These are phyloP conservation scores for Drosophila longiperda DNA, from an alignment of 2,888 invertebrate species.

Conservation along the genomic window DNA sequence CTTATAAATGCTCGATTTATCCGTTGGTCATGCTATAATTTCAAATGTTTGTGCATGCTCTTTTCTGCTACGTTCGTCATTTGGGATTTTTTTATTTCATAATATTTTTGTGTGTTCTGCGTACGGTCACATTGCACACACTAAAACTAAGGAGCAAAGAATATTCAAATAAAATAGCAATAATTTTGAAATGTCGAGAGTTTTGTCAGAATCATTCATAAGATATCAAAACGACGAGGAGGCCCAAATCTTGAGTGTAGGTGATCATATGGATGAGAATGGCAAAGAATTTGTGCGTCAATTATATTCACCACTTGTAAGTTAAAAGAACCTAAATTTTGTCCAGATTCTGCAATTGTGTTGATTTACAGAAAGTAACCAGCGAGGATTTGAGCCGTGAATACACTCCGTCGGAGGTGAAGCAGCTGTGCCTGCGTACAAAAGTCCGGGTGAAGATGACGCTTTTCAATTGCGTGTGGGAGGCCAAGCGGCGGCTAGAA, in stretches of 20 bases:
- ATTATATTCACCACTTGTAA: constrained; percentile 31
- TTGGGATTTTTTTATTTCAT: not conserved
- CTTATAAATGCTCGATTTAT: not conserved
- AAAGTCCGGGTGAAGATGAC: constrained; percentile 54
- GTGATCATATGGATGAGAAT: constrained; percentile 9
- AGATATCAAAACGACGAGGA: constrained; percentile 32
- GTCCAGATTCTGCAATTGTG: not conserved
- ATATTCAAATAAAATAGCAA: not conserved
- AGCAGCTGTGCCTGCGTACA: constrained; percentile 52
- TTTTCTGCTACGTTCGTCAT: not conserved
- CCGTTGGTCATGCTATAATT: not conserved
- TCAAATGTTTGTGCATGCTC: not conserved
- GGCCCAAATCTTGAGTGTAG: not conserved
- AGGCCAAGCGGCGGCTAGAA: constrained; percentile 52
- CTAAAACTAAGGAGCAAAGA: not conserved
- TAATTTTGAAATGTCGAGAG: constrained; percentile 29
- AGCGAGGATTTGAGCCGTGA: constrained; percentile 47
- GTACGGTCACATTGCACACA: constrained; percentile 29
- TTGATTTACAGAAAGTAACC: constrained; percentile 47
- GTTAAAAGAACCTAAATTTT: not conserved
- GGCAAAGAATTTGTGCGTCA: constrained; percentile 1
- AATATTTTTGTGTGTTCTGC: not conserved
- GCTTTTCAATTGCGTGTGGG: constrained; percentile 48
- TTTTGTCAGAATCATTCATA: constrained; percentile 17
- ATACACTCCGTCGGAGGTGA: constrained; percentile 34